Percentiles rank a stretch among this genome's conserved stretches.
These are phyloP conservation scores for Chloroclysta siterata DNA, from an alignment of 2,888 invertebrate species.

Conservation along the genomic window DNA sequence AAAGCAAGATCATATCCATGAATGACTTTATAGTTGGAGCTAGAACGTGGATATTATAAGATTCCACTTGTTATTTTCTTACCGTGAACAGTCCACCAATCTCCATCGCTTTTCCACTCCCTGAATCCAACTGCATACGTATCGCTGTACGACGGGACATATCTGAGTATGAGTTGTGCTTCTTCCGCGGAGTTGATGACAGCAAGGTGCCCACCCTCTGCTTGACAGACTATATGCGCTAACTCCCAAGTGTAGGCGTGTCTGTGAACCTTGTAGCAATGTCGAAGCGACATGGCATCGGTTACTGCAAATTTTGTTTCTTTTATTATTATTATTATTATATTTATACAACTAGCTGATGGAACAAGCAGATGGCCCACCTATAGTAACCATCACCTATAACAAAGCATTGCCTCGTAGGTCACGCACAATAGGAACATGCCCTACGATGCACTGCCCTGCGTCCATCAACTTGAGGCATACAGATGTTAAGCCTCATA, in stretches of 20 bases:
- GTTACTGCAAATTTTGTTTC: neutral
- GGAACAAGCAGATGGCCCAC: too few relatives aligned
- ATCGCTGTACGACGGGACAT: neutral
- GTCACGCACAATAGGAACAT: too few relatives aligned
- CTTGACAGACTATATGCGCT: conserved; percentile 25
- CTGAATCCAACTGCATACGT: neutral
- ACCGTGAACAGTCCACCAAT: conserved; percentile 32
- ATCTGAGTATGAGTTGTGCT: neutral
- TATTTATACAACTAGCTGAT: too few relatives aligned
- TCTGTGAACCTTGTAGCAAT: conserved; percentile 1
- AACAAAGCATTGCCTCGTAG: too few relatives aligned
- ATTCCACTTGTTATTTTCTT: neutral
- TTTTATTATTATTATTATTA: too few relatives aligned
- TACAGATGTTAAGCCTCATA: too few relatives aligned
- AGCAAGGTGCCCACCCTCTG: conserved; percentile 34
- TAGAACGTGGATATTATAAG: too few relatives aligned
- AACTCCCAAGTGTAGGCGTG: conserved; percentile 9
- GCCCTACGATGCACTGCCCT: too few relatives aligned
- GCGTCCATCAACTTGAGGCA: too few relatives aligned
- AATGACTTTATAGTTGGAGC: too few relatives aligned
- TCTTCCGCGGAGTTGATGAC: conserved; percentile 28
- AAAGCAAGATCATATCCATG: too few relatives aligned
- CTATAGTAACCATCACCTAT: too few relatives aligned
- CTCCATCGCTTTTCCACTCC: conserved; percentile 4
- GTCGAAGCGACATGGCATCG: neutral